Base-by-base conservation (phyloP, 2,888 invertebrate genomes). In the Myathropa florea region DNA sequence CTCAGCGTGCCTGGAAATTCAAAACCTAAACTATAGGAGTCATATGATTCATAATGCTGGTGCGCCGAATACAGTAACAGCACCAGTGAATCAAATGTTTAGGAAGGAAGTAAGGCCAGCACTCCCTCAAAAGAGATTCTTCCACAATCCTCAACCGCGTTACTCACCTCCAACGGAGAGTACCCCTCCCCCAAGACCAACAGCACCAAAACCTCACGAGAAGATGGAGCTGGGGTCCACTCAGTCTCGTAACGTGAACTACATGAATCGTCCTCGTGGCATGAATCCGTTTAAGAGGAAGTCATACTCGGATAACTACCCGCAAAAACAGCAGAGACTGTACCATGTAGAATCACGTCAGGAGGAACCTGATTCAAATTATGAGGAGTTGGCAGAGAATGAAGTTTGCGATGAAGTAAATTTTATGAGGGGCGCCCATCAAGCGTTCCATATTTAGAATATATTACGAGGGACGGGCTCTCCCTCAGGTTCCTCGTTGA, bases 341-440 rank as follows among this genome's bases (percentile, higher is more conserved):
- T 63, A 36, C 21, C 33, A 63, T 63, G 4, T 63, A 1, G 23
- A 63, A 18, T 12, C 23, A 21, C 3, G 4, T 63, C 21, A 23
- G 14, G 39, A 39, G n/a, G 39, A 46, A 1, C 18, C 14, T 14
- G 4, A 1, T 14, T 6, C 36, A 14, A 39, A 24, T 2, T 39
- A 21, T n/a, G 46, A 39, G 14, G 64, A 64, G 14, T 28, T 28
- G 28, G 28, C 28, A 0, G 28, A 28, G 7, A 28, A 28, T 4
- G 28, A 28, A 7, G 7, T 36, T 3, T 36, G 36, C 3, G 36
- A 12, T 10, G 57, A 70, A 4, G 36, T 70, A 10, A 70, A 70
- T 70, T 70, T 70, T 70, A 70, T 59, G 59, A 57, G 10, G 59
- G 70, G n/a, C 26, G 36, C 23, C 18, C 23, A 30, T 68, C 33